A percentile compares a stretch with the other conserved stretches of the same genome.
Evolutionary conservation across 2,888 invertebrate genomes (phyloP).

Genomic region (Clivina fossor): DNA sequence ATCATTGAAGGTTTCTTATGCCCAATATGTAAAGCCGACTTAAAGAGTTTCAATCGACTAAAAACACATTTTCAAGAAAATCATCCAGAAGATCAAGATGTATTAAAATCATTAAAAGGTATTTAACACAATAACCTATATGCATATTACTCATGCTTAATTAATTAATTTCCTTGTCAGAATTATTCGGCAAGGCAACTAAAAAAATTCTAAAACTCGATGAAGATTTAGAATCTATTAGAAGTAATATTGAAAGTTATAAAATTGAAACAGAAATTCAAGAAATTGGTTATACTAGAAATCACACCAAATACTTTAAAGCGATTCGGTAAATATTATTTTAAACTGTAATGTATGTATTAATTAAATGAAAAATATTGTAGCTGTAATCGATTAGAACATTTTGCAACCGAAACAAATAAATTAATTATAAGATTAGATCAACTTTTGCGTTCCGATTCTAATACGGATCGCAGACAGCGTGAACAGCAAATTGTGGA

Average conservation of each 20-base stretch:
- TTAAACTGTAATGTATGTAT: not conserved
- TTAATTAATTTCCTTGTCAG: slow-evolving; percentile 47
- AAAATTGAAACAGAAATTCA: slow-evolving; percentile 61
- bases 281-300: slow-evolving; percentile 65
- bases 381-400: slow-evolving; percentile 73
- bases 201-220: slow-evolving; percentile 80
- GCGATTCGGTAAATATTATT: slow-evolving; percentile 56
- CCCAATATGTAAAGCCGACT: slow-evolving; percentile 90
- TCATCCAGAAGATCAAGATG: slow-evolving; percentile 86
- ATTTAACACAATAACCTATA: slow-evolving; percentile 42
- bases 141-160: too few relatives aligned
- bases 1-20: slow-evolving; percentile 93
- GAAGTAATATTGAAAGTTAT: slow-evolving; percentile 52
- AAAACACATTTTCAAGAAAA: slow-evolving; percentile 86
- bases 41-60: slow-evolving; percentile 80
- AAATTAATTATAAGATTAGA: slow-evolving; percentile 92
- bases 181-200: slow-evolving; percentile 84
- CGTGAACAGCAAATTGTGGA: slow-evolving; percentile 77
- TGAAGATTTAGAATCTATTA: slow-evolving; percentile 66
- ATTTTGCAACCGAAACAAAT: slow-evolving; percentile 92
- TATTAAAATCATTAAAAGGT: slow-evolving; percentile 77
- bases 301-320: slow-evolving; percentile 77
- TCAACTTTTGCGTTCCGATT: slow-evolving; percentile 78
- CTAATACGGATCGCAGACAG: slow-evolving; percentile 72
- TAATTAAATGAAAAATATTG: slow-evolving; percentile 42